Base-by-base conservation (phyloP, 2,888 invertebrate genomes). In the Germaria angustata region DNA sequence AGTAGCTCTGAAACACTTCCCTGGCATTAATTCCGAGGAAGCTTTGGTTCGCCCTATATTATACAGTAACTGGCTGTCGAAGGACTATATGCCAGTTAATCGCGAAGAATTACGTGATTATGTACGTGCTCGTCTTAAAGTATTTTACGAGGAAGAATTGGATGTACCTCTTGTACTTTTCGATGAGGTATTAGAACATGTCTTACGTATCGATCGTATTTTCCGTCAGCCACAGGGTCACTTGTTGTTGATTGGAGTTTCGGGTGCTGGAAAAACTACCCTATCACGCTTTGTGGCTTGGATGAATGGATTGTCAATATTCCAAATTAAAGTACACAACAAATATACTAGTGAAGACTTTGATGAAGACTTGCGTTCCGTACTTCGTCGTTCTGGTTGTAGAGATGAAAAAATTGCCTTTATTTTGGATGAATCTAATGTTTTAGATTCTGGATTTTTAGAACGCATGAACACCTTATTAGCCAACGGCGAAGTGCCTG, bases 151-250 rank as follows among this genome's bases (percentile, higher is more conserved):
- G 91, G 99, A 99, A 92, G 99, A 99, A 90, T 92, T 99, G 79
- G 99, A 99, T 91, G 99, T 99, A 3, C 99, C 98, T 0, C 92
- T 99, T 44, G 99, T 99, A 41, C 93, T 99, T 44, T 99, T 99
- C 92, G 99, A 99, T 91, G 99, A 99, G 92, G 99, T 99, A n/a
- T 91, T 99, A 59, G 99, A 99, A 91, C 99, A 99, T 91, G 99
- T 99, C 68, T 92, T 99, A 82, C 94, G 99, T 86, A 99, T 99
- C 90, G 99, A 99, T 93, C 94, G 99, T 89, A 99, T 99, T 89
- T 99, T 99, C 95, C 94, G 99, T 72, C 99, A 99, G 91, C 99
- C 99, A 7, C 99, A 99, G 91, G 99, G 99, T 73, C 99, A 99
- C 92, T 92, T 99, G 86, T 92, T 99, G 87, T 93, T 99, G 7